A percentile compares a stretch with the other conserved stretches of the same genome.
Evolutionary conservation across 2,888 invertebrate species (phyloP).

Genomic region (Harpalus rubripes): DNA sequence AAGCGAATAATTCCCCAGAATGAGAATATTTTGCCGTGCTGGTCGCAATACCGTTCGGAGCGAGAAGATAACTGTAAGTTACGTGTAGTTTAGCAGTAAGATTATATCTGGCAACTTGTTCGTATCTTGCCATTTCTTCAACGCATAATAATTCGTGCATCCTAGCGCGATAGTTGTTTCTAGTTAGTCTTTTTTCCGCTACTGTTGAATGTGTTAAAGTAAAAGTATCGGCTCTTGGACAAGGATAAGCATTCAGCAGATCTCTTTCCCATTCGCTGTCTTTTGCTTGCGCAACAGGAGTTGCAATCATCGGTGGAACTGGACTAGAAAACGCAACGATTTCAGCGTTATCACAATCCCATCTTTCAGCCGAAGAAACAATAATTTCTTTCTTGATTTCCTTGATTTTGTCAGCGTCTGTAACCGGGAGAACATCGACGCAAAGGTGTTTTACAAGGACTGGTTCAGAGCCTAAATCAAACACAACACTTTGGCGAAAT

Average conservation of each 20-base stretch:
- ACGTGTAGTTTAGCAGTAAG: slow-evolving; percentile 82
- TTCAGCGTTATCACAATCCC: slow-evolving; percentile 80
- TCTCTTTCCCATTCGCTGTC: slow-evolving; percentile 79
- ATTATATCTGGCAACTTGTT: slow-evolving; percentile 85
- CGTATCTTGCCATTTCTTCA: slow-evolving; percentile 88
- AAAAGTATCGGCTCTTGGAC: slow-evolving; percentile 84
- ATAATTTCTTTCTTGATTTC: slow-evolving; percentile 83
- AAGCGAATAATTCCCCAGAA: slow-evolving; percentile 87
- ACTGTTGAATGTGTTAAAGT: slow-evolving; percentile 85
- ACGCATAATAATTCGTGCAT: slow-evolving; percentile 88
- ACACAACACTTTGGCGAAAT: slow-evolving; percentile 87
- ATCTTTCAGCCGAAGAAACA: slow-evolving; percentile 82
- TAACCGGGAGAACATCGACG: slow-evolving; percentile 87
- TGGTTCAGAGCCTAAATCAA: slow-evolving; percentile 85
- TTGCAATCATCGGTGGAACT: slow-evolving; percentile 79
- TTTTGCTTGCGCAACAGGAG: slow-evolving; percentile 76
- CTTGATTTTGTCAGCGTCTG: slow-evolving; percentile 83
- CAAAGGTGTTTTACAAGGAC: slow-evolving; percentile 84
- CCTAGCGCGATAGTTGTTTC: slow-evolving; percentile 85
- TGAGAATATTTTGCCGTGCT: slow-evolving; percentile 88
- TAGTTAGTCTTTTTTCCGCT: slow-evolving; percentile 81
- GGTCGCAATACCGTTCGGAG: slow-evolving; percentile 84
- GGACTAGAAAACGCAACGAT: slow-evolving; percentile 80
- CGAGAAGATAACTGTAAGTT: slow-evolving; percentile 84
- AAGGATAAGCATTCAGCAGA: slow-evolving; percentile 82